Conservation (phyloP, 1,140 invertebrate genomes). For the Chlorops oryzae region DNA sequence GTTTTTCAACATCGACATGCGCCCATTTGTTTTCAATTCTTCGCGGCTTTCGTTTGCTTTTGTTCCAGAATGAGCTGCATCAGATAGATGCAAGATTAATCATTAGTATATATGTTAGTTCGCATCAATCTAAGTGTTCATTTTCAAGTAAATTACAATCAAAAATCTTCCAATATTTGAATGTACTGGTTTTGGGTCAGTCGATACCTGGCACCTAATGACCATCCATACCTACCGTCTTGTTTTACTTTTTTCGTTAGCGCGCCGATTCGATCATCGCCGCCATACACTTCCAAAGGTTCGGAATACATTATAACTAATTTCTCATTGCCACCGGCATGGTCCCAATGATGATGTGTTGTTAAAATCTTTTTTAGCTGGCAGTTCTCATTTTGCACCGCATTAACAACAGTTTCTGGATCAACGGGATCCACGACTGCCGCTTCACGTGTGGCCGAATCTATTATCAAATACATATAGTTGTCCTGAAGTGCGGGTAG, state of each 20-base stretch:
- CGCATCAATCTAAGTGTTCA: too few species aligned
- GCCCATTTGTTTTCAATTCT: too few species aligned
- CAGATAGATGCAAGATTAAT: too few species aligned
- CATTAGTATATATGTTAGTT: too few species aligned
- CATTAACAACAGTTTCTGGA: conserved; percentile 68
- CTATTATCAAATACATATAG: conserved; percentile 93
- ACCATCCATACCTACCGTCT: too few species aligned
- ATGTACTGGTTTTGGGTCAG: too few species aligned
- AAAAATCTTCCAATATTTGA: too few species aligned
- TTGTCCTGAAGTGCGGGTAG: conserved; percentile 81
- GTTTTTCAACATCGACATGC: too few species aligned
- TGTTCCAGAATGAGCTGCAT: too few species aligned
- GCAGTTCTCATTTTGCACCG: conserved; percentile 64
- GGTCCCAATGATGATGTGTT: conserved; percentile 99
- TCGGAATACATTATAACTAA: conserved; percentile 57
- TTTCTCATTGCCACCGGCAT: conserved; percentile 89
- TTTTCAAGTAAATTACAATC: too few species aligned
- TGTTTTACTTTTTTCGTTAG: conserved; percentile 68
- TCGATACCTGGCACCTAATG: too few species aligned
- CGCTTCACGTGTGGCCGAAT: conserved; percentile 76
- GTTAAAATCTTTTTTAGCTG: conserved; percentile 81
- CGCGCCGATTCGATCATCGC: conserved; percentile 79
- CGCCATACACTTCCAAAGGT: conserved; percentile 69
- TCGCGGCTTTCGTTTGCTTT: too few species aligned
- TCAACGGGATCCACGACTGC: conserved; percentile 93